A percentile compares a stretch with the other conserved stretches of the same genome.
Conservation (phyloP, 2,888 invertebrate species). For the Stenoptilia bipunctidactyla region DNA sequence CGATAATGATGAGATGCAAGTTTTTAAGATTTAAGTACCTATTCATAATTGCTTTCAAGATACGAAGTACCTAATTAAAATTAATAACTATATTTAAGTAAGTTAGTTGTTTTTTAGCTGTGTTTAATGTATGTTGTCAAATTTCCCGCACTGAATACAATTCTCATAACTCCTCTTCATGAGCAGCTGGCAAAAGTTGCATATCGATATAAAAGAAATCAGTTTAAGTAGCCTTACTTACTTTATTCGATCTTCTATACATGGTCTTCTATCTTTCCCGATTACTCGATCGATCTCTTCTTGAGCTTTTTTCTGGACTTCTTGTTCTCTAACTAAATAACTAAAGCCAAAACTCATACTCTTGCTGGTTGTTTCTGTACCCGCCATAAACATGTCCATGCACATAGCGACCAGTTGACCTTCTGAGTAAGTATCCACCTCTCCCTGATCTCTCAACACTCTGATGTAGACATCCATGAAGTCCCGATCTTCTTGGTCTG, state of each 20-base stretch:
- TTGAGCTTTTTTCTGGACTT: constrained; percentile 81
- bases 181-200: too few species aligned
- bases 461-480: constrained; percentile 87
- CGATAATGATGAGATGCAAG: too few species aligned
- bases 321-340: constrained; percentile 78
- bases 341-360: constrained; percentile 83
- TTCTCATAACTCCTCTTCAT: too few species aligned
- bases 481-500: constrained; percentile 75
- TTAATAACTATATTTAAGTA: too few species aligned
- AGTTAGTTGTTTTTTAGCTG: too few species aligned
- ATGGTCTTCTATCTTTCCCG: constrained; percentile 77
- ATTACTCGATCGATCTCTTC: constrained; percentile 83
- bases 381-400: constrained; percentile 89
- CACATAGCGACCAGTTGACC: constrained; percentile 83
- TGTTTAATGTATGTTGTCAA: too few species aligned
- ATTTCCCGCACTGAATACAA: too few species aligned
- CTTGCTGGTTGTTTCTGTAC: constrained; percentile 88
- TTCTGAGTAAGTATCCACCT: constrained; percentile 74
- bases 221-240: constrained; percentile 35
- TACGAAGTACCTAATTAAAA: too few species aligned
- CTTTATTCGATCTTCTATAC: constrained; percentile 78
- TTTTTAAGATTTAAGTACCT: too few species aligned
- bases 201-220: not conserved
- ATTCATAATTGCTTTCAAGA: too few species aligned
- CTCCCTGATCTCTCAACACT: constrained; percentile 72